phyloP scores from a whole-genome alignment of 2,797 vertebrate species.

The Dallia pectoralis region DNA sequence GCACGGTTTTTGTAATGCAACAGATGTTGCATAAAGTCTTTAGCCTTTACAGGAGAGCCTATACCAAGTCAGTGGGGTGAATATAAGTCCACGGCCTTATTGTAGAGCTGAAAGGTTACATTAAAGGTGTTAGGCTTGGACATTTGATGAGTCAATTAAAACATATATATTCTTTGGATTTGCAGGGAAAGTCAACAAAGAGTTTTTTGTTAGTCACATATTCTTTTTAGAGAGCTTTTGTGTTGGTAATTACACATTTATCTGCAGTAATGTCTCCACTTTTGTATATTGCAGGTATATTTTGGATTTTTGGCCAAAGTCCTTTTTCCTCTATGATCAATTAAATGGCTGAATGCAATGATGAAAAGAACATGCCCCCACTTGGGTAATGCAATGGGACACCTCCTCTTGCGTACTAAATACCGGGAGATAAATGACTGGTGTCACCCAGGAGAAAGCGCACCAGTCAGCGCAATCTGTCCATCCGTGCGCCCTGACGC shows the following conservation, averaged over 20 bases:
- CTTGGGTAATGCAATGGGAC: neutral
- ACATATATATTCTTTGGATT: neutral
- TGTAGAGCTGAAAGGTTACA: neutral
- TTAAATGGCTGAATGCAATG: neutral
- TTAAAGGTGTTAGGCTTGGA: neutral
- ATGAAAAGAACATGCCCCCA: neutral
- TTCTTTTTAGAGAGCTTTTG: neutral
- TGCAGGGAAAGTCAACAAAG: neutral
- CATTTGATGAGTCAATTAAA: neutral
- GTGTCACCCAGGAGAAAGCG: slow-evolving; percentile 43
- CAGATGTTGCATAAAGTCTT: slow-evolving; percentile 58
- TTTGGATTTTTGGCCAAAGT: neutral
- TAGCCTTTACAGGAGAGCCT: slow-evolving; percentile 50
- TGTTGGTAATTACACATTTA: neutral
- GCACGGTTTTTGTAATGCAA: slow-evolving; percentile 46
- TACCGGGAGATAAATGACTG: slow-evolving; percentile 55
- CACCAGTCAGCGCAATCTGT: slow-evolving; percentile 72
- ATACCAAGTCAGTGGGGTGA: neutral
- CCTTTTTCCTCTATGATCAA: neutral
- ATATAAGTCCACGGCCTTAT: neutral
- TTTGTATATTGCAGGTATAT: neutral
- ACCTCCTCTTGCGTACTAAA: neutral
- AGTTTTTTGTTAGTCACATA: neutral
- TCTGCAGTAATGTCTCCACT: neutral
- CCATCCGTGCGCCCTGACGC: slow-evolving; percentile 43